Percentiles rank a stretch among this genome's conserved stretches.
Conservation (phyloP, 2,888 invertebrate species). For the Andrena minutula region DNA sequence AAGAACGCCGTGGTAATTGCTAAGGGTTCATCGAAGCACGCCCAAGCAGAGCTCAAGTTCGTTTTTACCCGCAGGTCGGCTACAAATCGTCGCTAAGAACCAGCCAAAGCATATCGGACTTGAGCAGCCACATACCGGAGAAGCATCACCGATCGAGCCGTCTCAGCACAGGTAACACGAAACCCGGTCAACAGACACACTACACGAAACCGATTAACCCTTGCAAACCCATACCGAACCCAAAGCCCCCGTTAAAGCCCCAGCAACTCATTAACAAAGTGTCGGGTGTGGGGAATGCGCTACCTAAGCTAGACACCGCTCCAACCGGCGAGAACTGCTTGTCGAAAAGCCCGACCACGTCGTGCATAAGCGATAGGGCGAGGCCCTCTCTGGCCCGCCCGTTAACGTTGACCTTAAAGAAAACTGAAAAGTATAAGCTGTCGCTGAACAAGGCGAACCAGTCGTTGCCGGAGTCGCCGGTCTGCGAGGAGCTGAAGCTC, state of each 20-base stretch:
- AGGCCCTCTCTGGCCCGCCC: constrained; percentile 76
- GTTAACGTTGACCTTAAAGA: constrained; percentile 80
- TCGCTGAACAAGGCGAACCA: constrained; percentile 85
- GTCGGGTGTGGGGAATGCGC: constrained; percentile 77
- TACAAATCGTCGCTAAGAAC: constrained; percentile 92
- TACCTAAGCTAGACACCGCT: constrained; percentile 74
- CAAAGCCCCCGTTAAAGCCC: constrained; percentile 78
- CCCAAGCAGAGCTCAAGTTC: not conserved
- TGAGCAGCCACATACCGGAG: constrained; percentile 89
- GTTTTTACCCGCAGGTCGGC: constrained; percentile 87
- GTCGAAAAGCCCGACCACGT: constrained; percentile 80
- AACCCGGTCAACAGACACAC: constrained; percentile 78
- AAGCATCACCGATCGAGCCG: constrained; percentile 82
- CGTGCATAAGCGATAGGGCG: constrained; percentile 77
- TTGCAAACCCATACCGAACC: constrained; percentile 80
- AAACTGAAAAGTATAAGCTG: constrained; percentile 84
- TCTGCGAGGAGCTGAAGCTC: constrained; percentile 90
- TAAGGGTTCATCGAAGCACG: too few species aligned
- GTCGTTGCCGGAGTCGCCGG: constrained; percentile 93
- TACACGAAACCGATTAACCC: constrained; percentile 80
- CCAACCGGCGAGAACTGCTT: constrained; percentile 75
- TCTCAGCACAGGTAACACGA: constrained; percentile 81
- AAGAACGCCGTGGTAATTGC: too few species aligned
- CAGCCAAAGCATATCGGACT: constrained; percentile 94
- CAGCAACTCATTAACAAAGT: constrained; percentile 79